Conservation (phyloP, 2,113 vertebrate genomes). For the Salminus brasiliensis region DNA sequence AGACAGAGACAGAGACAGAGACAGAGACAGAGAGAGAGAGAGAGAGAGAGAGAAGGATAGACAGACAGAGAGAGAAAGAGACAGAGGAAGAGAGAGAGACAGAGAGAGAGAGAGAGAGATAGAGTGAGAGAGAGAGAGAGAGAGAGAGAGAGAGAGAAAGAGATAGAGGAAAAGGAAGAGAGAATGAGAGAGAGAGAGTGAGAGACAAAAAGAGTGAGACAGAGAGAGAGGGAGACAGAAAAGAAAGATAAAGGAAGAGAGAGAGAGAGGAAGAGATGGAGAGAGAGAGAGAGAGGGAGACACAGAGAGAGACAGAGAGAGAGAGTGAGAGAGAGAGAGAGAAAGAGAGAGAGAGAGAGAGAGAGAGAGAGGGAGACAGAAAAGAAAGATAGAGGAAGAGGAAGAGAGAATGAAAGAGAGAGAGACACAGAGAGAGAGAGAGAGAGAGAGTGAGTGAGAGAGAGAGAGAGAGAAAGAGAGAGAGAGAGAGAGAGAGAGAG, state of each 20-base stretch:
- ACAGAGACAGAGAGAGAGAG: not conserved
- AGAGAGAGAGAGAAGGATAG: slow-evolving; percentile 5
- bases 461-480: not conserved
- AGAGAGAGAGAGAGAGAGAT: not conserved
- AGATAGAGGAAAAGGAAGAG: not conserved
- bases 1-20: not conserved
- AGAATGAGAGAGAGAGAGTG: not conserved
- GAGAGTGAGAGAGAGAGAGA: not conserved
- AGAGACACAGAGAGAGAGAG: not conserved
- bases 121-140: not conserved
- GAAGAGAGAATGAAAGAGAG: not conserved
- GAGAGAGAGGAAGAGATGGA: not conserved
- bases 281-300: not conserved
- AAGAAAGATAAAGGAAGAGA: not conserved
- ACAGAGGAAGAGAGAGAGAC: slow-evolving; percentile 12
- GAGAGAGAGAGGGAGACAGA: not conserved
- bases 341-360: not conserved
- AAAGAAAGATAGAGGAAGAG: too few species aligned
- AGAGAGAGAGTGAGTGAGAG: not conserved
- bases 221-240: not conserved
- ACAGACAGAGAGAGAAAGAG: not conserved
- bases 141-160: not conserved
- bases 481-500: not conserved
- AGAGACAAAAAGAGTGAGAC: not conserved
- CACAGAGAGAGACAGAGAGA: not conserved